Base-by-base conservation (phyloP, 2,888 invertebrate species). In the Drosophila recens region DNA sequence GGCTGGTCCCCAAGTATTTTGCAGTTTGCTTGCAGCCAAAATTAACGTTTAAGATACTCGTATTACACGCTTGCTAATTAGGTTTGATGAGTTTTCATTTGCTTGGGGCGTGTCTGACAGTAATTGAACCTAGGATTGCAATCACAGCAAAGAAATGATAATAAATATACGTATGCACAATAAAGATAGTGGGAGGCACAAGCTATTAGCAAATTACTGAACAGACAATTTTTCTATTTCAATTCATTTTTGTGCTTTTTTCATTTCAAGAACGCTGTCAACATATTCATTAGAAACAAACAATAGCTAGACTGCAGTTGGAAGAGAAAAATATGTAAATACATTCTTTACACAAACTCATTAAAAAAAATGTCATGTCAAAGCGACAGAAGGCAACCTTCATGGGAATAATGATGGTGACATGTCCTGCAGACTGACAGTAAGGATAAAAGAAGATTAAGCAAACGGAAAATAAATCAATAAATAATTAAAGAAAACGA, bases 61-160 rank as follows among this genome's bases (percentile, higher is more conserved):
- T 30, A 15, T 20, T 54, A 20, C 27, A 23, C 40, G 33, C 57
- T 54, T 78, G 86, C 77, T 77, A 77, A 85, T 82, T 85, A 59
- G 43, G 42, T 74, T 80, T 74, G 48, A 85, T 64, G 80, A 30
- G 53, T 53, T 65, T 63, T 17, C 46, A 65, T 68, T 67, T 48
- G 54, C 48, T 23, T 34, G 42, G 63, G 72, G 81, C 53, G 79
- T 78, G 52, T 17, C 57, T 40, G 53, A 51, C 53, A 56, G 75
- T 57, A 63, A 79, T 79, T 84, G 63, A 80, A 59, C 66, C 49
- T 69, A 61, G 15, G 13, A 54, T 54, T 62, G 67, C 51, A 59
- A 68, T 68, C 68, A 30, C 34, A 49, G 30, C 49, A 45, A 54
- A 51, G 34, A 54, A 42, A 23, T 40, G 38, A n/a, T 40, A 17